These are phyloP conservation scores for Oligia latruncula DNA, from an alignment of 2,888 invertebrate species.

Conservation along the genomic window DNA sequence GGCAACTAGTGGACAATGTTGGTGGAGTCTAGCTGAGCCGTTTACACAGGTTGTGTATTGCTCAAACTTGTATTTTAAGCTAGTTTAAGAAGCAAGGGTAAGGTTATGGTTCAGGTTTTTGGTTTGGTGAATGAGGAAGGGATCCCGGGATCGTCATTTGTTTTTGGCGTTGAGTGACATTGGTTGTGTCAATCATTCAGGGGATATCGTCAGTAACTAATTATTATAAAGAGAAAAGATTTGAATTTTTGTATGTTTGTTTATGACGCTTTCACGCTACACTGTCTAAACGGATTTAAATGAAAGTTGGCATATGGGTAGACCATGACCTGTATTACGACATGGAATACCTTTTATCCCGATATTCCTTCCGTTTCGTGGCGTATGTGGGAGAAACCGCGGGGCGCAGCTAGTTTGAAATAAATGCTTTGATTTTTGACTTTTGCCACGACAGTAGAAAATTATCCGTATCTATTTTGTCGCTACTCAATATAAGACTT, in stretches of 20 bases:
- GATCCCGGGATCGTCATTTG: background rate
- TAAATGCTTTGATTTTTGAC: background rate
- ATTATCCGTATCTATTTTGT: background rate
- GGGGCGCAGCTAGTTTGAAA: too few species aligned
- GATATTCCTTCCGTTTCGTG: too few species aligned
- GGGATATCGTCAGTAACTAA: too few species aligned
- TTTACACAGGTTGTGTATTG: constrained; percentile 10
- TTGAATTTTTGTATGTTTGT: too few species aligned
- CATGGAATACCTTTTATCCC: too few species aligned
- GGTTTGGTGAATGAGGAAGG: background rate
- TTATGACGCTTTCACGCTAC: too few species aligned
- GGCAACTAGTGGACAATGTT: constrained; percentile 69
- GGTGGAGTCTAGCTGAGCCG: constrained; percentile 26
- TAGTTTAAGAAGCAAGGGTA: constrained; percentile 25
- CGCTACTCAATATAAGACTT: background rate
- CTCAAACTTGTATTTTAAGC: constrained; percentile 41
- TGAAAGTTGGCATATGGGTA: too few species aligned
- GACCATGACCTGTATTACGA: too few species aligned
- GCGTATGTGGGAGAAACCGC: too few species aligned
- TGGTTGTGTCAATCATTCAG: background rate
- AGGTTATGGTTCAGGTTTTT: background rate
- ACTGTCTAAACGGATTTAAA: too few species aligned
- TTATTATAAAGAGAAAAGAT: too few species aligned
- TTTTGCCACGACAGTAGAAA: background rate
- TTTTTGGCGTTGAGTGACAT: background rate